Percentiles rank a stretch among this genome's conserved stretches.
Conservation (phyloP, 2,888 invertebrate species). For the Cylindroiulus punctatus region DNA sequence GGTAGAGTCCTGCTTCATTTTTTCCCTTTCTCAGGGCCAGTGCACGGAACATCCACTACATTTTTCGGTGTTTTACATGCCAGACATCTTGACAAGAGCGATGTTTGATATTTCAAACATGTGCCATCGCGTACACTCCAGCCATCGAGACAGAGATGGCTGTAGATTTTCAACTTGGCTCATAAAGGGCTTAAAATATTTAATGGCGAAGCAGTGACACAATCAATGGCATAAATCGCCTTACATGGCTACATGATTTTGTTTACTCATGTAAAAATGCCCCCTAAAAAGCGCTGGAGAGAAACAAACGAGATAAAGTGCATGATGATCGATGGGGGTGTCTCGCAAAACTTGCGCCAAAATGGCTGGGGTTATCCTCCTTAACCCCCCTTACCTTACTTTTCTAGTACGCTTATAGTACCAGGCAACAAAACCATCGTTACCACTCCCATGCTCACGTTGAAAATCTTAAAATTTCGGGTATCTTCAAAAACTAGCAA, state of each 20-base stretch:
- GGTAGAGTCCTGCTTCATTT: neutral
- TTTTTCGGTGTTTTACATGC: neutral
- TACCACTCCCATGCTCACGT: neutral
- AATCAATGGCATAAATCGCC: conserved; percentile 38
- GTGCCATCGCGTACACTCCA: neutral
- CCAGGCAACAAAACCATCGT: neutral
- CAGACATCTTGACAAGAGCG: conserved; percentile 3
- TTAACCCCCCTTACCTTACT: conserved; percentile 20
- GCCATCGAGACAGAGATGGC: conserved; percentile 17
- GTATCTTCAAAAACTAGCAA: conserved; percentile 21
- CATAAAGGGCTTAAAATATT: conserved; percentile 37
- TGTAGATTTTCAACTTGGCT: conserved; percentile 23
- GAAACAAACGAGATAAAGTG: conserved; percentile 25
- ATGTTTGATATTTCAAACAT: conserved; percentile 34
- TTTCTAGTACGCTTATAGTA: neutral
- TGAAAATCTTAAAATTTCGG: conserved; percentile 13
- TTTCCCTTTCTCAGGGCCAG: neutral
- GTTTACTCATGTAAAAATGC: conserved; percentile 29
- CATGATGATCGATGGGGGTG: conserved; percentile 29
- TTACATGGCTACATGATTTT: conserved; percentile 31
- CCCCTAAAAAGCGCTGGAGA: neutral
- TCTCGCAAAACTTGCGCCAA: conserved; percentile 1
- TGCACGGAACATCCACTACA: neutral
- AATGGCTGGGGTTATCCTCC: conserved; percentile 20
- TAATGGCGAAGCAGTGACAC: conserved; percentile 30